Evolutionary conservation across 2,797 vertebrate genomes (phyloP).

Genomic region (Chelonia mydas): DNA sequence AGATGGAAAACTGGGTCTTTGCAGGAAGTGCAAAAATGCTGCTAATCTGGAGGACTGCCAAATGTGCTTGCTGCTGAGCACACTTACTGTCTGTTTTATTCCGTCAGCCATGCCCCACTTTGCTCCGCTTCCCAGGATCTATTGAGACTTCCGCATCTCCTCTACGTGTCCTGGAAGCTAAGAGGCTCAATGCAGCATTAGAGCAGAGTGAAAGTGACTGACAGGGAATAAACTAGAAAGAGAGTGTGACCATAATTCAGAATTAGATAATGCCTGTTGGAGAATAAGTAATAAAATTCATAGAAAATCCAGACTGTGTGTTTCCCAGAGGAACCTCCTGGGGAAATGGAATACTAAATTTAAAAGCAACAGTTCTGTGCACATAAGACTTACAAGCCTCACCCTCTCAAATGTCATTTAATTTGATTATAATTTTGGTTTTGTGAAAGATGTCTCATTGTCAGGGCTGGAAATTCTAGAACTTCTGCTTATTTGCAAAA

Average conservation of each 20-base stretch:
- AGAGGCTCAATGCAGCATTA: background rate
- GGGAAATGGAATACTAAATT: slow-evolving; percentile 56
- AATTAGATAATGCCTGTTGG: background rate
- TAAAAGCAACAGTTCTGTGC: slow-evolving; percentile 33
- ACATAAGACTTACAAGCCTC: background rate
- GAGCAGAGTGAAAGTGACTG: background rate
- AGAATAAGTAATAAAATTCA: slow-evolving; percentile 34
- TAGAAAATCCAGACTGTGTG: slow-evolving; percentile 1
- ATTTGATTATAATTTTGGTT: background rate
- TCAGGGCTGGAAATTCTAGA: slow-evolving; percentile 2
- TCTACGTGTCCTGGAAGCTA: background rate
- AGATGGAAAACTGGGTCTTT: accelerated
- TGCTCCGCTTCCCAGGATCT: background rate
- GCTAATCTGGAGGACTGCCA: background rate
- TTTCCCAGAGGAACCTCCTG: slow-evolving; percentile 9
- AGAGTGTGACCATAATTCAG: background rate
- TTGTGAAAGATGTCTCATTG: background rate
- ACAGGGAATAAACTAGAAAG: slow-evolving; percentile 52
- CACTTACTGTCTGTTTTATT: background rate
- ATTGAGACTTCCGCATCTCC: background rate
- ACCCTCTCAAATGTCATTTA: background rate
- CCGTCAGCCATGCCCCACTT: background rate
- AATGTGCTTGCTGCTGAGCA: background rate
- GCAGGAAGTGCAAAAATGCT: background rate
- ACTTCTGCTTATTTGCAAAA: slow-evolving; percentile 7